A percentile compares a stretch with the other conserved stretches of the same genome.
phyloP scores from a whole-genome alignment of 2,797 vertebrate species.

The Anas capensis region DNA sequence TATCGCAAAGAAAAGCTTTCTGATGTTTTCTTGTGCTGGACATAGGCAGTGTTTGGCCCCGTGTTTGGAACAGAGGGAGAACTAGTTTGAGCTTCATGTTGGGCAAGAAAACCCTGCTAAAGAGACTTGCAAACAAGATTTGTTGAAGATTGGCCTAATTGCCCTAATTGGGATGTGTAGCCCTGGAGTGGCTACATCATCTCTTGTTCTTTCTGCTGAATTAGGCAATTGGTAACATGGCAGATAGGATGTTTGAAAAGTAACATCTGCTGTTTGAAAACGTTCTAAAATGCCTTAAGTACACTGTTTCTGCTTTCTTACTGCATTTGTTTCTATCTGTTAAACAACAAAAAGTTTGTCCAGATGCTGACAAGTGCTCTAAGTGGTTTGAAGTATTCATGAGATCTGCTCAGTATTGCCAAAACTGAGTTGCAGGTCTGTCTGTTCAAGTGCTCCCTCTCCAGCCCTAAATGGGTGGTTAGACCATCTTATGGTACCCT shows the following conservation, averaged over 20 bases:
- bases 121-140: not conserved
- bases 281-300: not conserved
- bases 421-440: not conserved
- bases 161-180: not conserved
- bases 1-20: constrained; percentile 49
- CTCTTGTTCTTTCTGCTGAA: not conserved
- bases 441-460: not conserved
- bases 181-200: not conserved
- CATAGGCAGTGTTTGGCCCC: not conserved
- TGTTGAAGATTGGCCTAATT: not conserved
- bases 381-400: not conserved
- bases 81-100: not conserved
- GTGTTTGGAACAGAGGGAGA: not conserved
- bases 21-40: constrained; percentile 49
- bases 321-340: not conserved
- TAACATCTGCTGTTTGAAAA: not conserved
- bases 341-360: not conserved
- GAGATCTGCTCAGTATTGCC: not conserved
- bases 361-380: not conserved
- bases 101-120: not conserved
- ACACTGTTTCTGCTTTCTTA: constrained; percentile 2
- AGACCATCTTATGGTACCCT: not conserved
- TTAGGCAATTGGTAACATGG: not conserved
- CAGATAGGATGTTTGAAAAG: not conserved
- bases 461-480: not conserved